Percentiles rank a stretch among this genome's conserved stretches.
phyloP scores from a whole-genome alignment of 2,797 vertebrate genomes.

The Botia kubotai region DNA sequence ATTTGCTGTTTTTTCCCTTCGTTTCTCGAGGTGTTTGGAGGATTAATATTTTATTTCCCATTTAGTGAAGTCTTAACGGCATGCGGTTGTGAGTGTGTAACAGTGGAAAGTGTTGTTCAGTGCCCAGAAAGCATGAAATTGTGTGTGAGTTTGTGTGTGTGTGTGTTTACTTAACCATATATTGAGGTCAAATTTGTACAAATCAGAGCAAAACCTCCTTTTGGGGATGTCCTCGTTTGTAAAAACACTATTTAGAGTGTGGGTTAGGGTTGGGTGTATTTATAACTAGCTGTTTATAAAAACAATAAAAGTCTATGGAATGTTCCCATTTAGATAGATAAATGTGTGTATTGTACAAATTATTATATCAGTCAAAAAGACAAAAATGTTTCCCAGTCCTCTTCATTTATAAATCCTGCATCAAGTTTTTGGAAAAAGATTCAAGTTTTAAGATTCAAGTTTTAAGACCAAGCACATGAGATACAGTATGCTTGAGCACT shows the following conservation, averaged over 20 bases:
- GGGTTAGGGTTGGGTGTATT: no score
- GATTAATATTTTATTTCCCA: constrained; percentile 82
- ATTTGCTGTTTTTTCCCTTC: constrained; percentile 58
- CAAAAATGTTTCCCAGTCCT: constrained; percentile 60
- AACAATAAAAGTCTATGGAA: no score
- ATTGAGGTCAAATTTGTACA: no score
- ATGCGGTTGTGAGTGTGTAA: constrained; percentile 25
- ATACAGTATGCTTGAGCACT: not conserved
- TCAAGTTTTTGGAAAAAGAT: constrained; percentile 28
- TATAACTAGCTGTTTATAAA: no score
- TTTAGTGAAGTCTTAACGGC: constrained; percentile 73
- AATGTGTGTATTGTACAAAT: no score
- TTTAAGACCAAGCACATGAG: not conserved
- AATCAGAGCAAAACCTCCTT: no score
- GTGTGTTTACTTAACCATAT: constrained; percentile 57
- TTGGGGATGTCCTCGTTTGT: no score
- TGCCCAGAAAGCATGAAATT: constrained; percentile 81
- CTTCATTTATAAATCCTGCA: constrained; percentile 14
- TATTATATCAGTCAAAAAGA: constrained; percentile 58
- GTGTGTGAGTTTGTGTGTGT: constrained; percentile 58
- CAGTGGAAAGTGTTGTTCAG: constrained; percentile 68
- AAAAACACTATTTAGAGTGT: no score
- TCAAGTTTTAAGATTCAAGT: not conserved
- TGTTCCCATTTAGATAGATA: no score
- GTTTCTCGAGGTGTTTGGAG: constrained; percentile 48